Base-by-base conservation (phyloP, 2,797 vertebrate genomes). In the Sebastes matsubarae region DNA sequence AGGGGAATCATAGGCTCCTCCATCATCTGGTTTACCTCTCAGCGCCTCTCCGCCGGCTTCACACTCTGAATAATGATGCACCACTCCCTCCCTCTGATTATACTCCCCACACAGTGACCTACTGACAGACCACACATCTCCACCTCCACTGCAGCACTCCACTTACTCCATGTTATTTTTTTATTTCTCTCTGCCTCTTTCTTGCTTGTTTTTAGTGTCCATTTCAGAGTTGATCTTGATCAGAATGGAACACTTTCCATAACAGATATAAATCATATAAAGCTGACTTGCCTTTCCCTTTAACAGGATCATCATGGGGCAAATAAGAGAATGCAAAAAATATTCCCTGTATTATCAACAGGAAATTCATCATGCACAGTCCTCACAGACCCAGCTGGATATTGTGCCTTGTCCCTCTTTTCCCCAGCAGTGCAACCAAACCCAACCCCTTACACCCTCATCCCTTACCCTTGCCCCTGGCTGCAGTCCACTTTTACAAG, bases 1-100 rank as follows among this genome's bases (percentile, higher is more conserved):
- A 55, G 68, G 68, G 72, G 74, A 88, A 88, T 82, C 91, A 75
- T 42, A 32, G 67, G 86, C 85, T 84, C 81, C 84, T 90, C 88
- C 88, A 90, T 94, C 93, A 92, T 92, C 83, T 89, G 85, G 87
- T 93, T 92, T 87, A 88, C 80, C 87, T 88, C 88, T 84, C 84
- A 86, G 83, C 54, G 4, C 80, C 77, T 83, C 86, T 83, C 75
- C 20, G 32, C 79, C 36, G 57, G 75, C 88, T 70, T 77, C 83
- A 82, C 81, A 30, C 72, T 72, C 84, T 91, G 89, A 93, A 93
- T 93, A 91, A 93, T 89, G 92, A 91, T 90, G 86, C 86, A 57
- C 76, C 67, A 63, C 69, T 88, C 74, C 82, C 80, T 86, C 84
- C 60, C 74, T 82, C 84, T 87, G 83, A 89, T 88, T 88, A 79